Conservation (phyloP, 2,797 vertebrate species). For the Potorous gilbertii region DNA sequence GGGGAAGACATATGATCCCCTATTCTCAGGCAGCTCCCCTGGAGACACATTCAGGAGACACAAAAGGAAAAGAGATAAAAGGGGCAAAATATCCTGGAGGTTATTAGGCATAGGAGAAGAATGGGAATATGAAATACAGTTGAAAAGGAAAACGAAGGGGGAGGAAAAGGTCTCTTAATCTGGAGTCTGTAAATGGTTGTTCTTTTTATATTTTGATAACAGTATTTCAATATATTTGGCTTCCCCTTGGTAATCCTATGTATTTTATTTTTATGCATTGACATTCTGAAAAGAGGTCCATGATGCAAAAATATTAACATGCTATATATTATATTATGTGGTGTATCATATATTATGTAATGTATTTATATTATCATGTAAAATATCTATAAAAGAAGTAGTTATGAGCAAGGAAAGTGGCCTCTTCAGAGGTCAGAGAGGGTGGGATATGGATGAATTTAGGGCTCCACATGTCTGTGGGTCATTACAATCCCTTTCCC, state of each 20-base stretch:
- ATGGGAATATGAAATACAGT: not conserved
- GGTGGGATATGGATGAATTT: slow-evolving; percentile 13
- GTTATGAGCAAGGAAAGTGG: slow-evolving; percentile 1
- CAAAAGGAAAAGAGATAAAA: not conserved
- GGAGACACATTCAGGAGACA: slow-evolving; percentile 2
- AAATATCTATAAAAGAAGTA: slow-evolving; percentile 19
- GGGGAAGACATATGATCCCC: not conserved
- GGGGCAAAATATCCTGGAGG: not conserved
- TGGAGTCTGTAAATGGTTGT: not conserved
- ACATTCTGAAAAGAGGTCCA: not conserved
- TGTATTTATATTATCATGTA: not conserved
- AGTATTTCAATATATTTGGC: not conserved
- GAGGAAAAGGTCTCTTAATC: not conserved
- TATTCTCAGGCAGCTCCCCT: slow-evolving; percentile 10
- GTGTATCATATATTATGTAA: not conserved
- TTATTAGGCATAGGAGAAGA: not conserved
- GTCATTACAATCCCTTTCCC: slow-evolving; percentile 40
- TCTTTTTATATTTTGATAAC: not conserved
- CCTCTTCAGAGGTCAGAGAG: not conserved
- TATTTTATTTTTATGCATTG: not conserved
- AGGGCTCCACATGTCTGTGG: not conserved
- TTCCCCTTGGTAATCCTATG: not conserved
- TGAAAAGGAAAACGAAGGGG: not conserved
- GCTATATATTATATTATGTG: not conserved
- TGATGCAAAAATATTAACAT: not conserved